Evolutionary conservation across 2,113 vertebrate genomes (phyloP).

Genomic region (chimpanzee (Pan troglodytes)): NHGRI_mPanTro3-v2.1_pri NC_072401.2:178448501-178449000

Average conservation of each 20-base stretch:
- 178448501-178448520: conserved; percentile 60
- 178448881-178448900: not conserved
- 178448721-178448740: not conserved
- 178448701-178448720: not conserved
- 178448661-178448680: not conserved
- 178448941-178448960: not conserved
- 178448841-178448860: not conserved
- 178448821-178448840: not conserved
- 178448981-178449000: too few species aligned
- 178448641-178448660: not conserved
- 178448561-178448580: not conserved
- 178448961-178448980: not conserved
- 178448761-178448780: not conserved
- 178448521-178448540: not conserved
- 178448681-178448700: not conserved
- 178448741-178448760: rapidly evolving
- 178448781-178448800: not conserved
- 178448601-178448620: not conserved
- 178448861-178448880: not conserved
- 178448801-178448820: not conserved
- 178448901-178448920: not conserved
- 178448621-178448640: not conserved
- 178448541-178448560: not conserved
- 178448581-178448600: not conserved
- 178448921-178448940: not conserved